phyloP scores from a whole-genome alignment of 1,140 invertebrate genomes.

The Probaryconus sp. region DNA sequence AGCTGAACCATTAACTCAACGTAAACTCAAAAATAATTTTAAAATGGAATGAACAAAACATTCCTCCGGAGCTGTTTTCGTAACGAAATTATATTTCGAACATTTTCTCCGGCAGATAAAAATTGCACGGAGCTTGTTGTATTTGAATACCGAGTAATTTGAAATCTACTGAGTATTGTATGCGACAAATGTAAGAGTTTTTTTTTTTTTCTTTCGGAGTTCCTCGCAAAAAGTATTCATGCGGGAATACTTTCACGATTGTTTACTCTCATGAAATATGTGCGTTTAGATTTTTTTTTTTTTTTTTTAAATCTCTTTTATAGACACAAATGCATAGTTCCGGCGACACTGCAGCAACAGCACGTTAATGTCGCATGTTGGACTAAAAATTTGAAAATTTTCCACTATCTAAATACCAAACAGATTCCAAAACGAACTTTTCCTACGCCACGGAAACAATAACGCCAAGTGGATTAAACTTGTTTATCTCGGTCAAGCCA shows the following conservation, averaged over 20 bases:
- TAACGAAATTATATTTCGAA: too few species aligned
- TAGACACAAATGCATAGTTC: neutral
- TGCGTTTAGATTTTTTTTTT: conserved; percentile 12
- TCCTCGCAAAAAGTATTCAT: conserved; percentile 18
- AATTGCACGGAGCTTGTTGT: conserved; percentile 4
- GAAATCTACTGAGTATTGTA: conserved; percentile 32
- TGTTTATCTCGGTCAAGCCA: too few species aligned
- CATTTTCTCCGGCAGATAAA: neutral
- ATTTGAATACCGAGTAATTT: conserved; percentile 25
- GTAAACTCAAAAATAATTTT: too few species aligned
- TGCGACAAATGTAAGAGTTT: conserved; percentile 25
- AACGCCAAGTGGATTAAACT: too few species aligned
- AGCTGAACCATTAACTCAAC: too few species aligned
- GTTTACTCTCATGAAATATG: conserved; percentile 39
- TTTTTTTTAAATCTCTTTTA: neutral
- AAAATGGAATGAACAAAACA: too few species aligned
- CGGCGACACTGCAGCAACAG: neutral
- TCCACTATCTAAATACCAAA: too few species aligned
- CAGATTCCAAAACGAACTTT: too few species aligned
- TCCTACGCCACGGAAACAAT: too few species aligned
- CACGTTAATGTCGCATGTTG: neutral
- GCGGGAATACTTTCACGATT: conserved; percentile 25
- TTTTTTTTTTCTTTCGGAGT: conserved; percentile 3
- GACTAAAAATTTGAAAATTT: neutral
- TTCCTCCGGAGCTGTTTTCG: too few species aligned